Percentiles rank a stretch among this genome's conserved stretches.
phyloP scores from a whole-genome alignment of 2,888 invertebrate genomes.

The Rotaria macrura region DNA sequence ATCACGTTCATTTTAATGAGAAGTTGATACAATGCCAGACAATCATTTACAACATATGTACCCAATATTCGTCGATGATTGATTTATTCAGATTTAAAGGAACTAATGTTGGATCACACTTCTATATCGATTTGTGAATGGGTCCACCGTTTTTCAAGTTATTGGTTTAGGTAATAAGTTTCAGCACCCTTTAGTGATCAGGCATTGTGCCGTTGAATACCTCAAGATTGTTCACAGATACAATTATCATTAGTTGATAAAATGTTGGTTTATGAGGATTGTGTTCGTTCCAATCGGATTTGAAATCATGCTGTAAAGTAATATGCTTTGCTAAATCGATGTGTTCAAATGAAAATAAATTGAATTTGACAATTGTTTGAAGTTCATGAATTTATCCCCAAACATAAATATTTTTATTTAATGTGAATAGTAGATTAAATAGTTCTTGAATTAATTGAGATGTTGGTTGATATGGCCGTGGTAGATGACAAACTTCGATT shows the following conservation, averaged over 20 bases:
- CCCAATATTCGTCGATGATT: neutral
- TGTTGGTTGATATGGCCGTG: fast-evolving
- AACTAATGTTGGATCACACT: neutral
- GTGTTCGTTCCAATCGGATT: neutral
- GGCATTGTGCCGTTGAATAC: neutral
- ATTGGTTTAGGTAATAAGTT: neutral
- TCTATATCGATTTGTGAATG: neutral
- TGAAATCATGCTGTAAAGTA: neutral
- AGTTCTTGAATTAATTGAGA: neutral
- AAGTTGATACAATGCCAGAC: neutral
- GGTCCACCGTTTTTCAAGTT: neutral
- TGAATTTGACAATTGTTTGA: neutral
- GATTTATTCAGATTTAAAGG: neutral
- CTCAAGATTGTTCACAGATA: neutral
- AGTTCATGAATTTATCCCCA: neutral
- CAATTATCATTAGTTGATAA: neutral
- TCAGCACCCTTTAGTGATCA: neutral
- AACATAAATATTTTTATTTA: neutral
- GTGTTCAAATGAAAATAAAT: neutral
- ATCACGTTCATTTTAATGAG: neutral
- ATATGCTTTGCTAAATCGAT: neutral
- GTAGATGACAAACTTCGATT: neutral
- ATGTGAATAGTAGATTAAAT: neutral
- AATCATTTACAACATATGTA: neutral
- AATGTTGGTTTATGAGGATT: neutral